A percentile compares a stretch with the other conserved stretches of the same genome.
phyloP scores from a whole-genome alignment of 2,797 vertebrate genomes.

The Thripadectes ignobilis region DNA sequence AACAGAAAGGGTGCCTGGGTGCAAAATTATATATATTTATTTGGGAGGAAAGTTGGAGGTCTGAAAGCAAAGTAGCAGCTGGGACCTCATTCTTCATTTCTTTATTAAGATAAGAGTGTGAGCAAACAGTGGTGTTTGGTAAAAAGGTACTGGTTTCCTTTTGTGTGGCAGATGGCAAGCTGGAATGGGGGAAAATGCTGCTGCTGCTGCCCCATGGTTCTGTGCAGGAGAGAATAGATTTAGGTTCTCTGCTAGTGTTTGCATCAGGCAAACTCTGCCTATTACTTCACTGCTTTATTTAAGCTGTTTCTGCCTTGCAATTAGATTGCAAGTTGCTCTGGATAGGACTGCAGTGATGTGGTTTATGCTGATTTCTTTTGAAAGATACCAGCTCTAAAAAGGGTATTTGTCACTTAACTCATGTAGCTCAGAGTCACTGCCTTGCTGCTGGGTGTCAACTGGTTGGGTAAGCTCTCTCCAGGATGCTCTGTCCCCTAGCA shows the following conservation, averaged over 20 bases:
- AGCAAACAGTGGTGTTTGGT: neutral
- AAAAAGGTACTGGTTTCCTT: neutral
- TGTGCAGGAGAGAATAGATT: neutral
- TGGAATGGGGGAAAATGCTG: neutral
- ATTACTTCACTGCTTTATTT: neutral
- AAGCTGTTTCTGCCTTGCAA: neutral
- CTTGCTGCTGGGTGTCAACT: neutral
- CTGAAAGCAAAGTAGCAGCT: neutral
- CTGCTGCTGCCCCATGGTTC: neutral
- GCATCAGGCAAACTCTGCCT: neutral
- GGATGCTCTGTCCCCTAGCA: neutral
- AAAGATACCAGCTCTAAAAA: neutral
- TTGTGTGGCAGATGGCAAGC: neutral
- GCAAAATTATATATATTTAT: neutral
- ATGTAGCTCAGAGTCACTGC: neutral
- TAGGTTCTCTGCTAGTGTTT: neutral
- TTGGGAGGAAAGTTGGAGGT: neutral
- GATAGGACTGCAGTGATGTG: neutral
- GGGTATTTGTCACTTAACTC: neutral
- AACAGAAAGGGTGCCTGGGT: neutral
- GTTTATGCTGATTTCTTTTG: neutral
- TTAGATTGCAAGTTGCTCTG: neutral
- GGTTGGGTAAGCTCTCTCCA: neutral
- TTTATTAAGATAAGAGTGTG: neutral
- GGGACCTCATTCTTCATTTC: neutral